Conservation (phyloP, 2,888 invertebrate genomes). For the Acrocyrtus sp. region DNA sequence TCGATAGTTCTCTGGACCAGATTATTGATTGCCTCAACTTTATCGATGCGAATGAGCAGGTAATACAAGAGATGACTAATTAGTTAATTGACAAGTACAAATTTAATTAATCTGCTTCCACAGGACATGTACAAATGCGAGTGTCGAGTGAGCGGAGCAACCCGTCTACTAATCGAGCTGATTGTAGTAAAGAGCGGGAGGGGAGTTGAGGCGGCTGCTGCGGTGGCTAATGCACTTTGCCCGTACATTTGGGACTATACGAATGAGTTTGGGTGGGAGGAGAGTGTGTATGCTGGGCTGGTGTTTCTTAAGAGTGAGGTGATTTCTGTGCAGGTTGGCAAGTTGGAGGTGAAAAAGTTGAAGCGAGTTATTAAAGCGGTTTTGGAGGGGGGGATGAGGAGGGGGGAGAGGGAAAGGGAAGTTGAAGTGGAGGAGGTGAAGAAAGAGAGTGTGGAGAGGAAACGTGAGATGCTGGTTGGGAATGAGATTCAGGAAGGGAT, state of each 20-base stretch:
- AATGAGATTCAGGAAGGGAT: slow-evolving; percentile 62
- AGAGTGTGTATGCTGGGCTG: slow-evolving; percentile 55
- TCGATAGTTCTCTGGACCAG: slow-evolving; percentile 77
- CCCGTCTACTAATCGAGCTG: slow-evolving; percentile 66
- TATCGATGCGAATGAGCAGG: slow-evolving; percentile 67
- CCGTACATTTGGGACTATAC: slow-evolving; percentile 66
- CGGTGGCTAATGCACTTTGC: slow-evolving; percentile 66
- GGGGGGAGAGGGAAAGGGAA: not conserved
- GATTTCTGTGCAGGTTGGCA: slow-evolving; percentile 44
- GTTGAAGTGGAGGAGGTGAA: not conserved
- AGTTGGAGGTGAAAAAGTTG: slow-evolving; percentile 57
- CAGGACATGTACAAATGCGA: slow-evolving; percentile 65
- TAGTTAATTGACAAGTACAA: not conserved
- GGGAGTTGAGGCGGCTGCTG: slow-evolving; percentile 65
- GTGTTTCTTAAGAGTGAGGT: slow-evolving; percentile 60
- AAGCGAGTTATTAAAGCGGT: slow-evolving; percentile 59
- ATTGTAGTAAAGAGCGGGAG: slow-evolving; percentile 66
- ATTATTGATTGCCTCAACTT: slow-evolving; percentile 69
- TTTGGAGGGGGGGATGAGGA: slow-evolving; percentile 58
- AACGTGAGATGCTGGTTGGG: slow-evolving; percentile 53
- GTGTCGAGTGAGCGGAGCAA: slow-evolving; percentile 66
- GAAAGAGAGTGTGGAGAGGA: not conserved
- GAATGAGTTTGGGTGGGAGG: slow-evolving; percentile 66
- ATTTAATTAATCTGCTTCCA: slow-evolving; percentile 43
- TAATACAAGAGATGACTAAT: slow-evolving; percentile 25